A percentile compares a stretch with the other conserved stretches of the same genome.
phyloP scores from a whole-genome alignment of 2,113 vertebrate species.

The Alethe castanea region DNA sequence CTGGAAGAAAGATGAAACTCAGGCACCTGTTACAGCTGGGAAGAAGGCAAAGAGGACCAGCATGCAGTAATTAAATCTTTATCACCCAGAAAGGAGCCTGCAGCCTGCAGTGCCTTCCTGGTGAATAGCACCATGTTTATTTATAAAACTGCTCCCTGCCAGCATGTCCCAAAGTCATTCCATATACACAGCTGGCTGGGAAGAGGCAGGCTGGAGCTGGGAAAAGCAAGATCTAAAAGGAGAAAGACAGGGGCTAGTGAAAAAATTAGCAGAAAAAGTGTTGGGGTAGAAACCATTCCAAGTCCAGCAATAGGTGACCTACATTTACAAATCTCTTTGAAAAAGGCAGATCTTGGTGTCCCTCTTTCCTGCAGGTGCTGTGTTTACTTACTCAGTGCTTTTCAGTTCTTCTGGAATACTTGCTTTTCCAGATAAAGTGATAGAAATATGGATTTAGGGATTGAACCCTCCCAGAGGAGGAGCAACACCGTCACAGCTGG shows the following conservation, averaged over 20 bases:
- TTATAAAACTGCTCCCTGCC: constrained; percentile 41
- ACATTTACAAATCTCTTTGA: background rate
- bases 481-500: background rate
- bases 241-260: background rate
- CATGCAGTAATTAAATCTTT: constrained; percentile 43
- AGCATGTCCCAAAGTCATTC: constrained; percentile 18
- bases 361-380: background rate
- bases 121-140: constrained; percentile 43
- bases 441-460: background rate
- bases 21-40: constrained; percentile 31
- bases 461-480: background rate
- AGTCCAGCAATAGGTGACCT: background rate
- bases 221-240: constrained; percentile 8
- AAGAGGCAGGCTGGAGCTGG: background rate
- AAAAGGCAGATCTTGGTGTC: background rate
- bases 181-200: background rate
- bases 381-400: background rate
- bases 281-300: background rate
- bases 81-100: background rate
- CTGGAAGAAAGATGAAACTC: background rate
- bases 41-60: background rate
- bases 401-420: background rate
- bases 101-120: background rate
- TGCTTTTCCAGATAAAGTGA: background rate
- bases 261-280: background rate